Conservation (phyloP, 2,113 vertebrate species). For the Catagonus wagneri region DNA sequence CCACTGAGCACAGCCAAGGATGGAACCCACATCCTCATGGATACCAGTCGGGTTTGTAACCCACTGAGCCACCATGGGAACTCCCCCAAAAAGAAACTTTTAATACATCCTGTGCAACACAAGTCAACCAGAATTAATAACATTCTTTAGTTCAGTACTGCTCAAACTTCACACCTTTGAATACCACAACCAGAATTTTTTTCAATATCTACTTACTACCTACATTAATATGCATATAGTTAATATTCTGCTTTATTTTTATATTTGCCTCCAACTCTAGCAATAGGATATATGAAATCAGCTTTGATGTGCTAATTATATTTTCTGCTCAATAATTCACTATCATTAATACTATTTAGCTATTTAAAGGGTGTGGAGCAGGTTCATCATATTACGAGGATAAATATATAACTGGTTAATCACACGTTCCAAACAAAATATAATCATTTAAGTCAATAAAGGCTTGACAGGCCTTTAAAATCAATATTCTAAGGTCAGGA, state of each 20-base stretch:
- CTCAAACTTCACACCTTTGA: neutral
- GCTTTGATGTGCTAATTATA: constrained; percentile 1
- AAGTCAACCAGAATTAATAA: neutral
- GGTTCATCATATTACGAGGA: neutral
- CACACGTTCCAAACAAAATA: constrained; percentile 59
- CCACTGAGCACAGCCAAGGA: too few relatives aligned
- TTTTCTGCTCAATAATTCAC: constrained; percentile 44
- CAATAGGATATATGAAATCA: constrained; percentile 37
- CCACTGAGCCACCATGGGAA: too few relatives aligned
- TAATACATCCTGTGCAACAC: neutral
- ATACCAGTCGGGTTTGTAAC: too few relatives aligned
- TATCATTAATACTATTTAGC: constrained; percentile 6
- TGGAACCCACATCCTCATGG: too few relatives aligned
- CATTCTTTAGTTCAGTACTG: neutral
- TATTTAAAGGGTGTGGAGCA: neutral
- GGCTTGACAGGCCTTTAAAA: neutral
- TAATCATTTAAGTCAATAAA: constrained; percentile 54
- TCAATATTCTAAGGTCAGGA: constrained; percentile 46
- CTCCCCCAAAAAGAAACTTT: neutral
- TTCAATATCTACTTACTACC: neutral
- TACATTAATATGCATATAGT: neutral
- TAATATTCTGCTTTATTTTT: neutral
- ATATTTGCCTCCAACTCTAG: neutral
- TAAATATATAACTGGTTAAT: constrained; percentile 11
- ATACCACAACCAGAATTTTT: constrained; percentile 14